These are phyloP conservation scores for Desoria tigrina DNA, from an alignment of 2,888 invertebrate species.

Conservation along the genomic window DNA sequence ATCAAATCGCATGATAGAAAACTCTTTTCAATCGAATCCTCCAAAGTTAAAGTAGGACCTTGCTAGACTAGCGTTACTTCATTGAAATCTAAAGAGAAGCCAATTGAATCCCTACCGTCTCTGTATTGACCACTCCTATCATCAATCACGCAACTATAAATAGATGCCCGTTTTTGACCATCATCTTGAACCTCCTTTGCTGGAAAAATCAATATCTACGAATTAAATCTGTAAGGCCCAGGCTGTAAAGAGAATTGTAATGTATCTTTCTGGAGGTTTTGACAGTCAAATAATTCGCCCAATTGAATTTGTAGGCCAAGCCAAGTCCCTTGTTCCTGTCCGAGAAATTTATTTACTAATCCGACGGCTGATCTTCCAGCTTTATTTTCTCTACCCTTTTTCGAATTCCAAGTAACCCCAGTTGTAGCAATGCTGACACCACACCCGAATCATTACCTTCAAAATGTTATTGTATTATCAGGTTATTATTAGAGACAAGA, in stretches of 20 bases:
- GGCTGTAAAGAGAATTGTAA: slow-evolving; percentile 4
- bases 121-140: slow-evolving; percentile 48
- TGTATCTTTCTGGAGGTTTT: slow-evolving; percentile 11
- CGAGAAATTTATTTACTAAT: neutral
- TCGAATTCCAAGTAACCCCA: neutral
- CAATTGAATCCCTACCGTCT: too few species aligned
- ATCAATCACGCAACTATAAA: slow-evolving; percentile 44
- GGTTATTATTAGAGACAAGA: slow-evolving; percentile 11
- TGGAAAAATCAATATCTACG: too few species aligned
- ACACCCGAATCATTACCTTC: slow-evolving; percentile 28
- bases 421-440: slow-evolving; percentile 22
- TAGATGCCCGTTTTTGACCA: neutral
- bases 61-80: too few species aligned
- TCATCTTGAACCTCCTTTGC: too few species aligned
- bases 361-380: neutral
- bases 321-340: neutral
- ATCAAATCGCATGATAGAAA: too few species aligned
- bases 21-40: too few species aligned
- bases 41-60: too few species aligned
- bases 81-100: too few species aligned
- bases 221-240: too few species aligned
- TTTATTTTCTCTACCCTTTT: neutral
- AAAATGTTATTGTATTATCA: slow-evolving; percentile 2
- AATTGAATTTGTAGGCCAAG: slow-evolving; percentile 2
- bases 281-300: slow-evolving; percentile 20